Evolutionary conservation across 2,888 invertebrate genomes (phyloP), one percentile per base, ranked within the genome.

Genomic region (Catocala sponsa): DNA sequence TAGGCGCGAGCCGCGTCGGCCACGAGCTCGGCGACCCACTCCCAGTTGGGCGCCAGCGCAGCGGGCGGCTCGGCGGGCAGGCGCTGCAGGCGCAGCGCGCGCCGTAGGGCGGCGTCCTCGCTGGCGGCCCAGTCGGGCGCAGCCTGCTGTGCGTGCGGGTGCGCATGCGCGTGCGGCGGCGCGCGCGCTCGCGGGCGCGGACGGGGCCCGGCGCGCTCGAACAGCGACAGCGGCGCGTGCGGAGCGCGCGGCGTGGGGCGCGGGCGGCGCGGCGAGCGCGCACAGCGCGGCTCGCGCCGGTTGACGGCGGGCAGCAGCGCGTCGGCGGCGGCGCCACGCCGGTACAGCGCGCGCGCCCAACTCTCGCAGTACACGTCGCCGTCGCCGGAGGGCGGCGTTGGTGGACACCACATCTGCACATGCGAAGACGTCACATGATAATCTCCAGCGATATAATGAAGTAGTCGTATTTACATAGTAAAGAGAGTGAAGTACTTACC

Each of bases 31-130:
- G 98, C 97, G 7, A 98, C 98, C 85, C 99, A 96, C 87, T 99
- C 99, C 99, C 99, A 99, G 94, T 99, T 99, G 49, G 98, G 97
- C 33, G 97, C 97, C 84, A 98, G 98, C 97, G 98, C 67, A 97
- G 97, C 63, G 97, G 93, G 85, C 79, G 91, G 62, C 97, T 96
- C 88, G 97, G 95, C 71, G 97, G 95, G 92, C 81, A 90, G 83
- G 32, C 90, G 90, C 89, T 97, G 97, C 79, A 96, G 95, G 72
- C 97, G 97, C 52, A 97, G 95, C 0, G 98, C 98, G 91, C 98
- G 97, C 12, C 99, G 94, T 61, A 99, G 95, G 33, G 97, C 97
- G 95, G 97, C 97, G 89, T 99, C 99, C 91, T 99, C 99, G 84
- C 97, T 96, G 63, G 98, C 96, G 70, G 97, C 95, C 99, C 99